These are phyloP conservation scores for Apodemus speciosus DNA, from an alignment of 2,113 vertebrate genomes.

Conservation along the genomic window DNA sequence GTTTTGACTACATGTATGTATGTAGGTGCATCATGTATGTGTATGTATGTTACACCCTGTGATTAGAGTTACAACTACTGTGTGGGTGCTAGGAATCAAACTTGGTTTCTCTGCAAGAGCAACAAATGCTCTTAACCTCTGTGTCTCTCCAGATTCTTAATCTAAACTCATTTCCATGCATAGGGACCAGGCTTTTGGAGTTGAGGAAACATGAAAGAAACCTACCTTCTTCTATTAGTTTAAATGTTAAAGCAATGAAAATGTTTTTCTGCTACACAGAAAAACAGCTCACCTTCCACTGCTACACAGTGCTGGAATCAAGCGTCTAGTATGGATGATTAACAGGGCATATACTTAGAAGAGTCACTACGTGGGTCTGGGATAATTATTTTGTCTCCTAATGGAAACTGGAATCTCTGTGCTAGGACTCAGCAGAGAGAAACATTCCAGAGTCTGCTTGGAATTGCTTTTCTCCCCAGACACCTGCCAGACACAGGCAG, in stretches of 20 bases:
- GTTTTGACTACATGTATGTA: neutral
- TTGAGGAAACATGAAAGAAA: conserved; percentile 58
- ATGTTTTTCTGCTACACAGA: conserved; percentile 28
- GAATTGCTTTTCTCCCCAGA: neutral
- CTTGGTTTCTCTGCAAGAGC: neutral
- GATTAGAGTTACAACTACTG: neutral
- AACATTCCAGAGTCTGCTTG: neutral
- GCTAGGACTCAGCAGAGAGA: neutral
- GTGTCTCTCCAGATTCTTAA: neutral
- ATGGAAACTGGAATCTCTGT: neutral
- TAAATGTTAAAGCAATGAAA: conserved; percentile 58
- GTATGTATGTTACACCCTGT: neutral
- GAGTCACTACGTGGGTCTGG: conserved; percentile 1
- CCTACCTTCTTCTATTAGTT: conserved; percentile 52
- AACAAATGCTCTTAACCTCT: neutral
- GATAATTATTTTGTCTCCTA: conserved; percentile 37
- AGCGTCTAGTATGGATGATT: neutral
- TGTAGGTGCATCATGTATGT: neutral
- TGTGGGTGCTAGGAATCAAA: neutral
- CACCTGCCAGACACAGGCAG: neutral
- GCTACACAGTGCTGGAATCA: neutral
- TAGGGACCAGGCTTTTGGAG: conserved; percentile 15
- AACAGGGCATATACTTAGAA: neutral
- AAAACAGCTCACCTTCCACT: neutral
- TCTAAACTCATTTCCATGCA: conserved; percentile 26